These are phyloP conservation scores for Synergus gifuensis DNA, from an alignment of 2,888 invertebrate species.

Conservation along the genomic window DNA sequence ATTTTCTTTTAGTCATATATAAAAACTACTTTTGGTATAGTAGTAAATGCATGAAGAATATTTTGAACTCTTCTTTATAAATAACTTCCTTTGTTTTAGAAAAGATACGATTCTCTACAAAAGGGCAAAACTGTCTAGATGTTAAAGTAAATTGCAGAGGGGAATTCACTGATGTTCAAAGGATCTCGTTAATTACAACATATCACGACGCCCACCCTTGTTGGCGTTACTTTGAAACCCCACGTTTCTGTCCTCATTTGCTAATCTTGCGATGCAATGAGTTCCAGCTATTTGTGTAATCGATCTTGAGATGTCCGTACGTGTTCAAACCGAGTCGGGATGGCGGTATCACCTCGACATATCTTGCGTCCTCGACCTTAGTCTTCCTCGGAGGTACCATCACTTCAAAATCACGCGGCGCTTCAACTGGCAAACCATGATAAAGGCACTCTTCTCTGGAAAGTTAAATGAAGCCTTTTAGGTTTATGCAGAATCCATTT, in stretches of 20 bases:
- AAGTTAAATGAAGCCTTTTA: constrained; percentile 29
- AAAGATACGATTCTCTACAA: constrained; percentile 9
- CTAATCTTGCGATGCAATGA: constrained; percentile 87
- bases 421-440: constrained; percentile 61
- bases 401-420: constrained; percentile 53
- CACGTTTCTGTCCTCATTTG: constrained; percentile 72
- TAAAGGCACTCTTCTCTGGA: constrained; percentile 64
- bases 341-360: constrained; percentile 75
- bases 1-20: not conserved
- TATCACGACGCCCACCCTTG: constrained; percentile 48
- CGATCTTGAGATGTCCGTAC: constrained; percentile 89
- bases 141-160: not conserved
- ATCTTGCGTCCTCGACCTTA: constrained; percentile 55
- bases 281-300: constrained; percentile 91
- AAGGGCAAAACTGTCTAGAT: too few relatives aligned
- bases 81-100: constrained; percentile 1
- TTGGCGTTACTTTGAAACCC: constrained; percentile 49
- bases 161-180: constrained; percentile 13
- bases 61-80: not conserved
- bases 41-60: not conserved
- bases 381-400: constrained; percentile 58
- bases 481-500: not conserved
- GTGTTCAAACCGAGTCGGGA: constrained; percentile 86
- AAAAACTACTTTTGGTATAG: not conserved
- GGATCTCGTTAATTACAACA: constrained; percentile 44